Base-by-base conservation (phyloP, 2,113 vertebrate species). In the Nerophis lumbriciformis region DNA sequence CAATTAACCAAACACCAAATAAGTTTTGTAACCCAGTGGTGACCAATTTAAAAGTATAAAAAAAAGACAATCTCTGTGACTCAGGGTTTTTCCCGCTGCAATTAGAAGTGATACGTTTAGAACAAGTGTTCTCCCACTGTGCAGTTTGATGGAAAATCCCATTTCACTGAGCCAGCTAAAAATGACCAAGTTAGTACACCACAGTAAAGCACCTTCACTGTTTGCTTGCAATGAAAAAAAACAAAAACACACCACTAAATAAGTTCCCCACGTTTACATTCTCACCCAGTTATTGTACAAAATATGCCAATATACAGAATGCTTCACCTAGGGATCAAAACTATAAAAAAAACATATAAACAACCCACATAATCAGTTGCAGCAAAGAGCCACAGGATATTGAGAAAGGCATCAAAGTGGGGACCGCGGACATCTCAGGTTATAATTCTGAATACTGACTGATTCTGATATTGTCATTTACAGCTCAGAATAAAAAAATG, bases 151-250 rank as follows among this genome's bases (percentile, higher is more conserved):
- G 55, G 69, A 70, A 68, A 69, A 78, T 73, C 75, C 79, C 68
- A 44, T 77, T 73, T 70, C 73, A 81, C 21, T 68, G 64, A 76
- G 80, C 72, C 75, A 72, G 72, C 80, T 69, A 78, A 82, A 69
- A 80, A 79, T 48, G 62, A 76, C 66, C 83, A 75, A 80, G 82
- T 88, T 80, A 76, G 80, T 84, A 90, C 86, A 83, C 77, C 82
- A 90, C 86, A 80, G 78, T 80, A 84, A 88, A 81, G 79, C 77
- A 90, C 83, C 88, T 87, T 88, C 81, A 83, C 81, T 81, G 75
- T 86, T 84, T 78, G 67, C 79, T 83, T 84, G 79, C 85, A 80
- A 82, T 76, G 68, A 86, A 90, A 87, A 85, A 78, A 83, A 87
- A 85, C 2, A 28, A 28, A 28, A 28, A 28, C 28, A 77, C 70